These are phyloP conservation scores for Drosophila atripex DNA, from an alignment of 2,888 invertebrate genomes.

Conservation along the genomic window DNA sequence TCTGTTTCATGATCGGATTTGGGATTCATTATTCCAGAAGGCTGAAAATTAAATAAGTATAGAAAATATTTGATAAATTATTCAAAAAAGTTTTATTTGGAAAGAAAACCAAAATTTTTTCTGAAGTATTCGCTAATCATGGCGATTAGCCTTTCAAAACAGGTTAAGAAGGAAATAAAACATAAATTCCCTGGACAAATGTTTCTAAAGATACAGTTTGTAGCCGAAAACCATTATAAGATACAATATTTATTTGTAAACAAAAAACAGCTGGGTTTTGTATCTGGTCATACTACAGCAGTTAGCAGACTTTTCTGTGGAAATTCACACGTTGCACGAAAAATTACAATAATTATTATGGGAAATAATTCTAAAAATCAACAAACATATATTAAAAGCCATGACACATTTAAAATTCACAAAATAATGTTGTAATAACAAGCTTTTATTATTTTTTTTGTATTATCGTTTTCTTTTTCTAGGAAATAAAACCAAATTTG, in stretches of 20 bases:
- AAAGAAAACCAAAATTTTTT: too few species aligned
- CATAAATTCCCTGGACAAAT: neutral
- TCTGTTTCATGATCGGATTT: conserved; percentile 34
- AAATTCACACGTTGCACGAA: neutral
- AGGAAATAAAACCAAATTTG: neutral
- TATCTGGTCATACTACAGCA: neutral
- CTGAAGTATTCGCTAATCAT: too few species aligned
- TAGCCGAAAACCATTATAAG: neutral
- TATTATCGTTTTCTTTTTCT: too few species aligned
- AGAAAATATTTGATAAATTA: neutral
- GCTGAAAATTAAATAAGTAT: conserved; percentile 4
- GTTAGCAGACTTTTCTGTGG: neutral
- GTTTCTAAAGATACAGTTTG: neutral
- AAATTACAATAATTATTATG: neutral
- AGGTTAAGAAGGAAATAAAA: too few species aligned
- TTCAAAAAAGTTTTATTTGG: too few species aligned
- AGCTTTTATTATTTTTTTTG: neutral
- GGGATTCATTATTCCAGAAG: conserved; percentile 30
- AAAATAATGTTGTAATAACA: neutral
- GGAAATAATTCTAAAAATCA: neutral
- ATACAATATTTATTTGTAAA: neutral
- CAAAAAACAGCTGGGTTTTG: neutral
- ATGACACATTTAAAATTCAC: neutral
- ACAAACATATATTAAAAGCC: neutral
- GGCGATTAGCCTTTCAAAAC: too few species aligned